Conservation (phyloP, 2,888 invertebrate species). For the Cephonodes hylas region DNA sequence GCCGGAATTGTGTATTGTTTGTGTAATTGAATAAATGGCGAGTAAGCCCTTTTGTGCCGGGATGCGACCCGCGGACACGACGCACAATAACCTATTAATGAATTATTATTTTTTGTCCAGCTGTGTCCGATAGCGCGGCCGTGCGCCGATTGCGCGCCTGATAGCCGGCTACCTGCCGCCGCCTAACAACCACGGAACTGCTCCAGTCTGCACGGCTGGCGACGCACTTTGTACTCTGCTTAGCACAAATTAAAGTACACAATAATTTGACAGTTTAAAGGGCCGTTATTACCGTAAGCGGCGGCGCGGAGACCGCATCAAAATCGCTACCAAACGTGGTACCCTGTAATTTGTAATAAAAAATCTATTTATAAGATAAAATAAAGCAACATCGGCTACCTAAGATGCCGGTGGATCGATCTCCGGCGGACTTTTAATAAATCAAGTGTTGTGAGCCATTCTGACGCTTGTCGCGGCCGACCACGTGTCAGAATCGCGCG, state of each 20-base stretch:
- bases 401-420: conserved; percentile 75
- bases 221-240: conserved; percentile 63
- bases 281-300: conserved; percentile 55
- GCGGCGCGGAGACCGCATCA: conserved; percentile 52
- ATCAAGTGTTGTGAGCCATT: conserved; percentile 61
- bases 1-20: conserved; percentile 69
- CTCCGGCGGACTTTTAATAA: conserved; percentile 69
- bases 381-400: conserved; percentile 77
- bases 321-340: conserved; percentile 79
- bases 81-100: conserved; percentile 39
- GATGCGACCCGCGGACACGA: conserved; percentile 37
- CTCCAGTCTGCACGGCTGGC: conserved; percentile 48
- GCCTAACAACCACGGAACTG: conserved; percentile 61
- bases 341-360: conserved; percentile 81
- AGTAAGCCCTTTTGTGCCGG: conserved; percentile 51
- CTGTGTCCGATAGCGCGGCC: conserved; percentile 1
- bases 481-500: conserved; percentile 67
- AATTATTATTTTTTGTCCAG: conserved; percentile 27
- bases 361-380: conserved; percentile 81
- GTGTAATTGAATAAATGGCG: conserved; percentile 78
- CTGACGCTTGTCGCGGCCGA: conserved; percentile 71
- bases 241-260: conserved; percentile 58
- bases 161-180: conserved; percentile 56
- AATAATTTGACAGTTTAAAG: conserved; percentile 43
- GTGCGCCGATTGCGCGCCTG: conserved; percentile 18